phyloP scores from a whole-genome alignment of 2,113 vertebrate genomes.

The Stomatorhinus ivindoensis region DNA sequence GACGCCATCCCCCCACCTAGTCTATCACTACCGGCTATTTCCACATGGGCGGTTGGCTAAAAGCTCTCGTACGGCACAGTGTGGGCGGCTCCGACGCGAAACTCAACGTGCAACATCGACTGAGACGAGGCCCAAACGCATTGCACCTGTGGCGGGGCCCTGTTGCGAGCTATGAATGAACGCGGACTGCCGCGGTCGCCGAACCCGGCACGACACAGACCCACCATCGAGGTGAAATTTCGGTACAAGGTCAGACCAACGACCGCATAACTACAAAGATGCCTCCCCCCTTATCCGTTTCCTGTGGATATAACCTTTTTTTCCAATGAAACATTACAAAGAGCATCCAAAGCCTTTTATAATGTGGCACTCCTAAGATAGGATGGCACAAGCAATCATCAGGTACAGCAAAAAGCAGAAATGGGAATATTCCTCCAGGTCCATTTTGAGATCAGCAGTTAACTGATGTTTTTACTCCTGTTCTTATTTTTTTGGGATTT shows the following conservation, averaged over 20 bases:
- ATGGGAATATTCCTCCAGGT: slow-evolving; percentile 11
- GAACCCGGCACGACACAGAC: slow-evolving; percentile 69
- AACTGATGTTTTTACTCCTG: slow-evolving; percentile 44
- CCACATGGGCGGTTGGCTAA: background rate
- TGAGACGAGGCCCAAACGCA: background rate
- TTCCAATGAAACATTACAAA: slow-evolving; percentile 3
- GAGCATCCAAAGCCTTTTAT: background rate
- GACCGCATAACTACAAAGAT: background rate
- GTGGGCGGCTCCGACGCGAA: background rate
- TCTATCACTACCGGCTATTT: background rate
- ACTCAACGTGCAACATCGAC: background rate
- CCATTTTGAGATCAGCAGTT: background rate
- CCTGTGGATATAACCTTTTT: background rate
- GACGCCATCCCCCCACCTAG: background rate
- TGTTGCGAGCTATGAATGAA: slow-evolving; percentile 2
- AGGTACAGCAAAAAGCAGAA: background rate
- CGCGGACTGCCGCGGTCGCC: slow-evolving; percentile 62
- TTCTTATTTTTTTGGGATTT: slow-evolving; percentile 14
- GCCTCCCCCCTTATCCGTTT: background rate
- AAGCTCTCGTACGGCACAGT: background rate
- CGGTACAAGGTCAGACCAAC: slow-evolving; percentile 38
- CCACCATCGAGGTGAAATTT: slow-evolving; percentile 42
- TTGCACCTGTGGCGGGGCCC: background rate
- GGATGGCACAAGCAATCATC: background rate
- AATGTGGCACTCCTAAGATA: background rate